Conservation (phyloP, 1,140 invertebrate species). For the Drosophila nigrodunni region DNA sequence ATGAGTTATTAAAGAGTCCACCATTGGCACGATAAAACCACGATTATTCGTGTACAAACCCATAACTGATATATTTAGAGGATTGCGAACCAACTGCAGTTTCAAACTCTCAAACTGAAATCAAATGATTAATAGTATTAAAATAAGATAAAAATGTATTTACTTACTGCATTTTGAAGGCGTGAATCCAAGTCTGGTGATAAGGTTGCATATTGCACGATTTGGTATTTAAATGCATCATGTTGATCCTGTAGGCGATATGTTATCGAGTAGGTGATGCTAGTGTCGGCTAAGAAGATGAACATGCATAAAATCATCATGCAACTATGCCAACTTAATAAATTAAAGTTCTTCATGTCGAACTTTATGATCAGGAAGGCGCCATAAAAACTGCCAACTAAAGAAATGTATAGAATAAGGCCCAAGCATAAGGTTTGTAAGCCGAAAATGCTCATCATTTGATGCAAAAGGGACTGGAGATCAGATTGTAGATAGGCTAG, state of each 20-base stretch:
- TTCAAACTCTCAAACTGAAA: slow-evolving; percentile 63
- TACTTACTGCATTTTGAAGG: slow-evolving; percentile 32
- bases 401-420: slow-evolving; percentile 22
- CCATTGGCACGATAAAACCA: slow-evolving; percentile 1
- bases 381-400: slow-evolving; percentile 39
- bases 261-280: slow-evolving; percentile 12
- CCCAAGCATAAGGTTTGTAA: slow-evolving; percentile 46
- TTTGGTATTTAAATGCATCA: background rate
- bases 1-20: slow-evolving; percentile 39
- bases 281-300: slow-evolving; percentile 3
- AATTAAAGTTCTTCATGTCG: background rate
- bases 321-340: background rate
- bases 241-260: slow-evolving; percentile 22
- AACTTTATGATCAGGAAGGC: slow-evolving; percentile 33
- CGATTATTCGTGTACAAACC: slow-evolving; percentile 46
- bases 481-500: slow-evolving; percentile 33
- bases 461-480: slow-evolving; percentile 9
- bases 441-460: slow-evolving; percentile 41
- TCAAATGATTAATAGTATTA: background rate
- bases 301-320: background rate
- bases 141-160: background rate
- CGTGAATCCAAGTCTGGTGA: slow-evolving; percentile 27
- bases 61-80: slow-evolving; percentile 21
- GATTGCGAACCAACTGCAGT: slow-evolving; percentile 45
- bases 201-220: slow-evolving; percentile 30